A percentile compares a stretch with the other conserved stretches of the same genome.
Evolutionary conservation across 2,888 invertebrate genomes (phyloP).

Genomic region (Brassicogethes aeneus): DNA sequence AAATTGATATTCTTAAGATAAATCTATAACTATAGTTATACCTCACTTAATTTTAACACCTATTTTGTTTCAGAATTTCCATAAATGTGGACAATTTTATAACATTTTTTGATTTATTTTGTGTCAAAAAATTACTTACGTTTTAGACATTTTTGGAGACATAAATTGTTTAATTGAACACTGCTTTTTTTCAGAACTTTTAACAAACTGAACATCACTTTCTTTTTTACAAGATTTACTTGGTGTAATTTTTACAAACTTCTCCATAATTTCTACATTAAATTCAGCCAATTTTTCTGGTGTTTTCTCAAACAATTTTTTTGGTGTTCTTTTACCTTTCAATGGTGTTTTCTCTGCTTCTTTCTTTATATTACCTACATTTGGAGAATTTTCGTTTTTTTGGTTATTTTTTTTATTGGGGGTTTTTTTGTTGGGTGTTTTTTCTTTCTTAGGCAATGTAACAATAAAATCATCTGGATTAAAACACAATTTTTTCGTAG

Average conservation of each 20-base stretch:
- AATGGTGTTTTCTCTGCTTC: slow-evolving; percentile 13
- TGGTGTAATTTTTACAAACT: slow-evolving; percentile 33
- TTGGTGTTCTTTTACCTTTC: slow-evolving; percentile 16
- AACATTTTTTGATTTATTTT: no score
- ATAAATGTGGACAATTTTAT: no score
- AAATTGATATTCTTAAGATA: no score
- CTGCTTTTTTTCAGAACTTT: slow-evolving; percentile 20
- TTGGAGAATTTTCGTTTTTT: slow-evolving; percentile 5
- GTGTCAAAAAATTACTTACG: no score
- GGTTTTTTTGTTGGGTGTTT: no score
- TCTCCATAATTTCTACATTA: slow-evolving; percentile 31
- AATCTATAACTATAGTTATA: no score
- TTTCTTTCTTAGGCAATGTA: slow-evolving; percentile 3
- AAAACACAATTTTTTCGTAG: slow-evolving; percentile 11
- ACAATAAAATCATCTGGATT: slow-evolving; percentile 1
- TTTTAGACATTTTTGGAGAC: slow-evolving; percentile 21
- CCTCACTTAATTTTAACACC: no score
- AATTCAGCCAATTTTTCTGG: slow-evolving; percentile 29
- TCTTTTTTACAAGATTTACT: slow-evolving; percentile 23
- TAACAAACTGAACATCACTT: slow-evolving; percentile 10
- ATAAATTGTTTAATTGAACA: slow-evolving; percentile 22
- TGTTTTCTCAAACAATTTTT: slow-evolving; percentile 31
- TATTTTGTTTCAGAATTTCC: no score
- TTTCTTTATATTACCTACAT: no score
- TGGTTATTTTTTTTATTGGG: slow-evolving; percentile 9